Evolutionary conservation across 2,797 vertebrate species (phyloP).

Genomic region (Gallirallus australis): DNA sequence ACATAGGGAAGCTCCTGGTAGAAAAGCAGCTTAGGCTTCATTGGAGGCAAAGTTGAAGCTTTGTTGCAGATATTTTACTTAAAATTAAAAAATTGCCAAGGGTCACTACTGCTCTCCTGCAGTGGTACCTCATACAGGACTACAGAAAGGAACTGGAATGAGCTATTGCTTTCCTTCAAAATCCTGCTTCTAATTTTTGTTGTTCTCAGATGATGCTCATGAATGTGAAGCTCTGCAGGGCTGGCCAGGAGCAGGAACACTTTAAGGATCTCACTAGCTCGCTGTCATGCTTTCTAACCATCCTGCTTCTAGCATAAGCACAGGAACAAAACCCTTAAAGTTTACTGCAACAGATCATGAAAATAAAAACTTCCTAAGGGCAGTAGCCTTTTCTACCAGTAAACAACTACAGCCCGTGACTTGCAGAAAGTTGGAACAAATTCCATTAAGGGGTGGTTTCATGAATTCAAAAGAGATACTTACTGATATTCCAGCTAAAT

Average conservation of each 20-base stretch:
- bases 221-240: not conserved
- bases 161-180: not conserved
- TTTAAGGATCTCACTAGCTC: not conserved
- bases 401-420: not conserved
- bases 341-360: not conserved
- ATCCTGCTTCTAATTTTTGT: not conserved
- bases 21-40: not conserved
- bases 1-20: not conserved
- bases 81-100: not conserved
- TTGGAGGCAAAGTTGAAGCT: not conserved
- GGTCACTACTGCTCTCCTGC: not conserved
- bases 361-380: not conserved
- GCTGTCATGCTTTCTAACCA: not conserved
- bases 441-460: slow-evolving; percentile 18
- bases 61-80: not conserved
- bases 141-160: not conserved
- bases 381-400: not conserved
- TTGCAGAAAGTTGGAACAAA: not conserved
- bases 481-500: not conserved
- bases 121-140: not conserved
- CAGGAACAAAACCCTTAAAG: not conserved
- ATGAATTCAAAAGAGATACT: slow-evolving; percentile 4
- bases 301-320: not conserved
- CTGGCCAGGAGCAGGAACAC: not conserved
- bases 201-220: not conserved